Evolutionary conservation across 2,888 invertebrate genomes (phyloP), one percentile per base, ranked within the genome.

Genomic region (Halocaridina rubra): DNA sequence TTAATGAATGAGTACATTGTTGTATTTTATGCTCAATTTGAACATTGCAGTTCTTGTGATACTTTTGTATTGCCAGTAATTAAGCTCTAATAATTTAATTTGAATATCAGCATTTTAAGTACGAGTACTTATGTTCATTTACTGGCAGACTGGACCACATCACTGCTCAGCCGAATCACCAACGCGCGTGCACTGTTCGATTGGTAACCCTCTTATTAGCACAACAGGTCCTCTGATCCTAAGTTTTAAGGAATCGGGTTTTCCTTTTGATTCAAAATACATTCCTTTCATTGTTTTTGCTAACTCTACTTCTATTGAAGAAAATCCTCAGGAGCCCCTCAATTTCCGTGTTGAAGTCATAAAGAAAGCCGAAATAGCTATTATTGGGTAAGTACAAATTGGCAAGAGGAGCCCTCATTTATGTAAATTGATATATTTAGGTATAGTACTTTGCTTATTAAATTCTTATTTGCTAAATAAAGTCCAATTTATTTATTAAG

Each of bases 141-240:
- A n/a, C n/a, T 53, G 75, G 19, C 80, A 87, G 85, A 46, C 29
- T 61, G 84, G 61, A 86, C 91, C 88, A 8, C 87, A 81, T 27
- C 53, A 67, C 57, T 82, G 77, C 64, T 53, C 69, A 22, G 10
- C 81, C 80, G 80, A 75, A 46, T 57, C 85, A 69, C 30, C 64
- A 57, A 79, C 80, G 77, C 61, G 86, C 71, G 27, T 89, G 74
- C 84, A 89, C 71, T 86, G 86, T 81, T 53, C 80, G 87, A 92
- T 97, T 74, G 97, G 97, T 77, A 97, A 97, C 91, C 97, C 97
- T 0, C 95, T 97, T 91, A 94, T 94, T 89, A 93, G 93, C 79
- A 92, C 93, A 57, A 91, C 92, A 59, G 90, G 91, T 4, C 93
- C 93, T 46, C 93, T 96, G 80, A 93, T 93, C 74, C 93, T 97